A percentile compares a stretch with the other conserved stretches of the same genome.
Evolutionary conservation across 2,888 invertebrate genomes (phyloP).

Genomic region (Ectemnius lituratus): DNA sequence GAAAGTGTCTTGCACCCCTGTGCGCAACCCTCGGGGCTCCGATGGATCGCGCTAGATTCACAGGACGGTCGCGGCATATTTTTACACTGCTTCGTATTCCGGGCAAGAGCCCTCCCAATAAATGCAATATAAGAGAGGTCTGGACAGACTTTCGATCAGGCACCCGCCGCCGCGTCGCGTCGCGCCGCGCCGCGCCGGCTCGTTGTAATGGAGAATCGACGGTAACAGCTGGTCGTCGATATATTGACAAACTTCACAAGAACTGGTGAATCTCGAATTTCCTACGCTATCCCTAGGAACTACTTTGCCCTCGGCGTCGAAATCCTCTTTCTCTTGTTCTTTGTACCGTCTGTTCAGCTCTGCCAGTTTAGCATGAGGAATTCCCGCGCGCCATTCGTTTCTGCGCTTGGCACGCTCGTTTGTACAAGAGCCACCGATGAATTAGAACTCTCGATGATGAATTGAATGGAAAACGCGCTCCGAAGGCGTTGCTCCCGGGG

Average conservation of each 20-base stretch:
- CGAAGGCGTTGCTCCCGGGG: neutral
- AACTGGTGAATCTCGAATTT: slow-evolving; percentile 12
- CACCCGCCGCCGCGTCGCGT: no score
- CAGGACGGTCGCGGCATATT: neutral
- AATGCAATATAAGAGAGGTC: slow-evolving; percentile 38
- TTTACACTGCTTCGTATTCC: slow-evolving; percentile 2
- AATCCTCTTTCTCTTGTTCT: neutral
- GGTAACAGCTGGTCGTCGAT: slow-evolving; percentile 64
- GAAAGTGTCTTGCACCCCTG: slow-evolving; percentile 37
- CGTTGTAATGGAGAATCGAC: slow-evolving; percentile 8
- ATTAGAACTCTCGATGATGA: slow-evolving; percentile 14
- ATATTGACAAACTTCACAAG: slow-evolving; percentile 66
- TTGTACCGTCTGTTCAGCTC: slow-evolving; percentile 6
- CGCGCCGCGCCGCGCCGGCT: slow-evolving; percentile 5
- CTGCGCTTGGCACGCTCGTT: neutral
- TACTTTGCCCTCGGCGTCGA: slow-evolving; percentile 8
- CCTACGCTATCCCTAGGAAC: slow-evolving; percentile 15
- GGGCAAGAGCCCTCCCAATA: slow-evolving; percentile 31
- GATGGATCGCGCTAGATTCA: no score
- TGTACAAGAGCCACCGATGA: slow-evolving; percentile 1
- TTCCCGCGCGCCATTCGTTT: neutral
- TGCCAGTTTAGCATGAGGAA: neutral
- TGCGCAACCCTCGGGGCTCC: neutral
- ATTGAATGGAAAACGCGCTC: neutral
- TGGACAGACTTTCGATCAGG: slow-evolving; percentile 29